Conservation (phyloP, 2,888 invertebrate genomes). For the Idaea dimidiata region DNA sequence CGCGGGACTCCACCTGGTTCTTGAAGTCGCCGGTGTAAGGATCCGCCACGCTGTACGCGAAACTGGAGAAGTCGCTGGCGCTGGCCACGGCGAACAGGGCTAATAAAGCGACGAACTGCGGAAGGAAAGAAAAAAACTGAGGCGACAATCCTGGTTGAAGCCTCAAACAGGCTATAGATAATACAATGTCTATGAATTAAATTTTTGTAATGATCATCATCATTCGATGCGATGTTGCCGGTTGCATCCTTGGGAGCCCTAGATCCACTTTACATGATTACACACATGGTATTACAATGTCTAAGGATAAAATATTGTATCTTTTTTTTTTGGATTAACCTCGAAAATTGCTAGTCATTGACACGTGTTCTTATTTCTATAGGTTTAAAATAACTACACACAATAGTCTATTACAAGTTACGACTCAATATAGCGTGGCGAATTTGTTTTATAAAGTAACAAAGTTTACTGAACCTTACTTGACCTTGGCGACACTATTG, state of each 20-base stretch:
- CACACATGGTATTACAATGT: too few species aligned
- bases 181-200: too few species aligned
- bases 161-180: too few species aligned
- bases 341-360: neutral
- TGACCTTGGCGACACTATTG: neutral
- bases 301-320: too few species aligned
- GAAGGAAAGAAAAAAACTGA: conserved; percentile 16
- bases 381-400: neutral
- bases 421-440: neutral
- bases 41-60: conserved; percentile 80
- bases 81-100: conserved; percentile 47
- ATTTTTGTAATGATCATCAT: too few species aligned
- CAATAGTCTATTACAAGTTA: neutral
- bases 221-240: too few species aligned
- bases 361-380: neutral
- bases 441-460: neutral
- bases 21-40: conserved; percentile 79
- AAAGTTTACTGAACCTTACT: conserved; percentile 5
- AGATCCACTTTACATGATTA: too few species aligned
- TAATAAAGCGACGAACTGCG: conserved; percentile 58
- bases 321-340: neutral
- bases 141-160: too few species aligned
- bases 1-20: conserved; percentile 74
- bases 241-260: too few species aligned
- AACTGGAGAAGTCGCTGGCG: conserved; percentile 60